Conservation (phyloP, 92 coral and sea anemone genomes). For the Pocillopora meandrina region DNA sequence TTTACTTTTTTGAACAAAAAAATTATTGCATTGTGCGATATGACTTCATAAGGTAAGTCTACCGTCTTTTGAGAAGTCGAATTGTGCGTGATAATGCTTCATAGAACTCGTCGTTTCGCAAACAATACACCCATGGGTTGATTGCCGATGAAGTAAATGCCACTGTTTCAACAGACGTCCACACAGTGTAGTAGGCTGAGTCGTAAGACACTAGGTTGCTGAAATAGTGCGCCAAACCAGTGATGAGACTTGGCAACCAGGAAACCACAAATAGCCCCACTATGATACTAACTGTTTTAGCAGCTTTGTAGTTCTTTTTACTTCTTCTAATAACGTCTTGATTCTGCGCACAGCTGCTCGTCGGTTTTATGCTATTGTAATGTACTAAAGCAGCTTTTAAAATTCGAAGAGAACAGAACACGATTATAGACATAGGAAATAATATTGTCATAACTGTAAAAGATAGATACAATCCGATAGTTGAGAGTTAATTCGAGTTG, state of each 20-base stretch:
- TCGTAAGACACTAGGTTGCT: not conserved
- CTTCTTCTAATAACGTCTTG: not conserved
- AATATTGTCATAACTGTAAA: not conserved
- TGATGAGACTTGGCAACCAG: conserved; percentile 1
- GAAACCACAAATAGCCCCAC: conserved; percentile 10
- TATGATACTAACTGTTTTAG: not conserved
- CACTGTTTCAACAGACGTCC: not conserved
- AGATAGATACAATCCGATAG: not conserved
- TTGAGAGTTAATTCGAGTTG: not conserved
- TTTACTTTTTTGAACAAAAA: too few species aligned
- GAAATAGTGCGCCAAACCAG: not conserved
- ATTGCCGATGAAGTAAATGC: not conserved
- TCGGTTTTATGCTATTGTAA: not conserved
- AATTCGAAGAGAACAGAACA: not conserved
- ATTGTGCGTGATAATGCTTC: too few species aligned
- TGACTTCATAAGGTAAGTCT: not conserved
- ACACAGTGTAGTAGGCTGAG: not conserved
- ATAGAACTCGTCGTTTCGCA: too few species aligned
- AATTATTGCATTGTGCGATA: not conserved
- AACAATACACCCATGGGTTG: too few species aligned
- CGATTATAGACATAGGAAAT: not conserved
- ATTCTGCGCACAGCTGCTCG: not conserved
- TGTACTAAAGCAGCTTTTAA: not conserved
- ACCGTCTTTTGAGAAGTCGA: too few species aligned
- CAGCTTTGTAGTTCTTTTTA: conserved; percentile 3